Conservation (phyloP, 2,888 invertebrate genomes). For the Pegoplata infirma region DNA sequence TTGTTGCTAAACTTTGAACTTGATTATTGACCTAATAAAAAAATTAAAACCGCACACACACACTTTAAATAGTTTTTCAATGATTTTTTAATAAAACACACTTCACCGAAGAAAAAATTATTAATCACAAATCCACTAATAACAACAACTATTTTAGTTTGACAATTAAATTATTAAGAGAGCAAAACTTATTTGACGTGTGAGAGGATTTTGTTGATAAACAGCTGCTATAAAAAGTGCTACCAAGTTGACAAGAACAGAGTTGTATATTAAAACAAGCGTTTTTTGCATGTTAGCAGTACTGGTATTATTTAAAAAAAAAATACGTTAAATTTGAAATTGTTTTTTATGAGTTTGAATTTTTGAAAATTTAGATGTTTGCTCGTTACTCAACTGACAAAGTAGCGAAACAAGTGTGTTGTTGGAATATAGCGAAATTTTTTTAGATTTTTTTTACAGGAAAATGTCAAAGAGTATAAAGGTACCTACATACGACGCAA, state of each 20-base stretch:
- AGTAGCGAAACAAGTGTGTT: no score
- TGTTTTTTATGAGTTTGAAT: no score
- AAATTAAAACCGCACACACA: not conserved
- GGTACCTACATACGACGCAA: no score
- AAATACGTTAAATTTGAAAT: no score
- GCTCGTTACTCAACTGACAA: no score
- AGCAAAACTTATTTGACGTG: not conserved
- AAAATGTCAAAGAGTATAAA: no score
- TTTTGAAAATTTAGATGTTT: no score
- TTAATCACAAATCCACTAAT: conserved; percentile 45
- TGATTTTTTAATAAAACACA: conserved; percentile 13
- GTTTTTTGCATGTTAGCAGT: not conserved
- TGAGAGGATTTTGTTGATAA: not conserved
- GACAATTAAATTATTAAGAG: conserved; percentile 6
- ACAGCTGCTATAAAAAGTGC: conserved; percentile 17
- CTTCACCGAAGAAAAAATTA: conserved; percentile 31
- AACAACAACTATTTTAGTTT: conserved; percentile 21
- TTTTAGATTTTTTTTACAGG: no score
- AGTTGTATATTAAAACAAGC: not conserved
- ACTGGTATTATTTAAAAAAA: no score
- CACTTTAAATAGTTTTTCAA: not conserved
- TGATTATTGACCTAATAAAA: not conserved
- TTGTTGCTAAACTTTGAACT: conserved; percentile 26
- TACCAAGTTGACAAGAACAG: conserved; percentile 24
- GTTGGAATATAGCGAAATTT: no score